A percentile compares a stretch with the other conserved stretches of the same genome.
Evolutionary conservation across 2,797 vertebrate genomes (phyloP).

Genomic region (Chanos chanos): DNA sequence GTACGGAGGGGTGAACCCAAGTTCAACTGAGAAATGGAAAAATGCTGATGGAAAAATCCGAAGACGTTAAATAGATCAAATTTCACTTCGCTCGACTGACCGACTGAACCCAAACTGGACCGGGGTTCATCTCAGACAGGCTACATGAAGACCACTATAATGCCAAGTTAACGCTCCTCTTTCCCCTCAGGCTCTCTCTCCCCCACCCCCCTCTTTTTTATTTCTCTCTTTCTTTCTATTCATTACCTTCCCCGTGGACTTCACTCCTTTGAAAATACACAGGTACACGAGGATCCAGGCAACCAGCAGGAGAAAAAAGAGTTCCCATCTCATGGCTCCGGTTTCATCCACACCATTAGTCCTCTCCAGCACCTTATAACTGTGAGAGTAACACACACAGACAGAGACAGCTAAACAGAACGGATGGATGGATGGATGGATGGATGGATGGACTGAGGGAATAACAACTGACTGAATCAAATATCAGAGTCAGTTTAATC

Average conservation of each 20-base stretch:
- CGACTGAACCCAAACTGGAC: too few species aligned
- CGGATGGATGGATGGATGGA: too few species aligned
- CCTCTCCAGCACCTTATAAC: slow-evolving; percentile 68
- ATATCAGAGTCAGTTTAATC: too few species aligned
- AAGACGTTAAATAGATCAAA: too few species aligned
- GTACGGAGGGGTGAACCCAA: too few species aligned
- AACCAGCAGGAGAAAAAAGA: slow-evolving; percentile 68
- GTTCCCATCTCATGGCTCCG: slow-evolving; percentile 68
- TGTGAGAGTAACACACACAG: slow-evolving; percentile 33
- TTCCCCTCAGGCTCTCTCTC: background rate
- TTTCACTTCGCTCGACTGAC: too few species aligned
- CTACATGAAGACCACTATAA: background rate
- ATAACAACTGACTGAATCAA: too few species aligned
- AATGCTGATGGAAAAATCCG: too few species aligned
- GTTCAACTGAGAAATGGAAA: too few species aligned
- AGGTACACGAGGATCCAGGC: slow-evolving; percentile 74
- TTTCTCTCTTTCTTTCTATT: too few species aligned
- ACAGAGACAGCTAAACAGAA: background rate
- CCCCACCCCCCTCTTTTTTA: background rate
- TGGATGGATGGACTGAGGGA: too few species aligned
- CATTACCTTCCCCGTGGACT: slow-evolving; percentile 75
- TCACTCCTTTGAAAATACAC: slow-evolving; percentile 77
- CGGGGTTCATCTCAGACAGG: too few species aligned
- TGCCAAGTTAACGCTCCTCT: background rate
- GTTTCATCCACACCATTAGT: slow-evolving; percentile 62